phyloP scores from a whole-genome alignment of 2,797 vertebrate species.

The Gorsachius magnificus region DNA sequence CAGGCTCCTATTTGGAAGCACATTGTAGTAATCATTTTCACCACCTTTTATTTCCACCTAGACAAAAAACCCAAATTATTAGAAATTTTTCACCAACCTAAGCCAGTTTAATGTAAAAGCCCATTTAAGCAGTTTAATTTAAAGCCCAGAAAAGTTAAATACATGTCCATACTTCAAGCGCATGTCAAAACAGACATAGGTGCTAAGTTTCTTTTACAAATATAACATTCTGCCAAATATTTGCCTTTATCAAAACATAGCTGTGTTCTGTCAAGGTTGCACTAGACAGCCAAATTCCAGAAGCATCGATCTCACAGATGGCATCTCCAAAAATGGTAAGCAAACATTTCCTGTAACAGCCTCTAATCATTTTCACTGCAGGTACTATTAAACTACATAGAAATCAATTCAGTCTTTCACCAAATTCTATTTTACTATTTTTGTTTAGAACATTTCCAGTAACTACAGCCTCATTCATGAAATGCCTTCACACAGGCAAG shows the following conservation, averaged over 20 bases:
- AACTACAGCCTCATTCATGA: neutral
- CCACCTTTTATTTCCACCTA: conserved; percentile 85
- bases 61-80: neutral
- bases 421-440: neutral
- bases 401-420: neutral
- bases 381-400: neutral
- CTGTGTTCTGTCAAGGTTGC: neutral
- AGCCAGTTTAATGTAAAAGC: neutral
- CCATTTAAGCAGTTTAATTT: neutral
- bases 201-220: neutral
- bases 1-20: conserved; percentile 85
- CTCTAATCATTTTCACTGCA: neutral
- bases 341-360: neutral
- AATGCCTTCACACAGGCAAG: neutral
- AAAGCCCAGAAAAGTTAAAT: neutral
- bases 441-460: neutral
- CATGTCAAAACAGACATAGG: neutral
- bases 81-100: neutral
- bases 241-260: neutral
- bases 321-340: neutral
- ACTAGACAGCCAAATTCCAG: neutral
- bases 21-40: conserved; percentile 79
- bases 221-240: neutral
- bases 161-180: neutral
- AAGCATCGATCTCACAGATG: neutral